phyloP scores from a whole-genome alignment of 2,797 vertebrate species.

The Xenentodon cancila region DNA sequence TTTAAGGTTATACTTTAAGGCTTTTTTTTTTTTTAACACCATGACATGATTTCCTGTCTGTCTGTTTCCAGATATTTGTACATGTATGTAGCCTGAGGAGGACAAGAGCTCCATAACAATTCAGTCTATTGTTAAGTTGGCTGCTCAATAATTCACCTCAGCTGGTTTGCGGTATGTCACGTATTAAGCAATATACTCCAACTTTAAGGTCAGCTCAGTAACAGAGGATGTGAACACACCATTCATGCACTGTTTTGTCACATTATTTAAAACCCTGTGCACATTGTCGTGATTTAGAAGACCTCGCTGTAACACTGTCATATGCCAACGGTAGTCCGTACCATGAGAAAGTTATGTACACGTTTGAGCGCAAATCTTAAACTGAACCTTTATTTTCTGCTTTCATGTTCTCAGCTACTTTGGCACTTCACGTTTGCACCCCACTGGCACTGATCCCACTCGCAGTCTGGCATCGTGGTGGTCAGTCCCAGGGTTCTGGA shows the following conservation, averaged over 20 bases:
- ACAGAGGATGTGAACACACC: neutral
- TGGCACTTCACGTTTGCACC: slow-evolving; percentile 48
- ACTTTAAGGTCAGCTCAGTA: too few relatives aligned
- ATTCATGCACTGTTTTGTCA: slow-evolving; percentile 24
- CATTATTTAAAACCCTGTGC: slow-evolving; percentile 15
- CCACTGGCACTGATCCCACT: slow-evolving; percentile 32
- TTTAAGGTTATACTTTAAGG: slow-evolving; percentile 18
- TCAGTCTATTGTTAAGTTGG: slow-evolving; percentile 10
- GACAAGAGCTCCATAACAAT: slow-evolving; percentile 31
- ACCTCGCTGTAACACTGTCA: slow-evolving; percentile 30
- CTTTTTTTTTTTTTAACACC: slow-evolving; percentile 14
- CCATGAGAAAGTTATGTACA: slow-evolving; percentile 30
- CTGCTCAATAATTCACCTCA: slow-evolving; percentile 50
- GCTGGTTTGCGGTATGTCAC: slow-evolving; percentile 46
- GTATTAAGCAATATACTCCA: slow-evolving; percentile 72
- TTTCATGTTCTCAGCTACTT: slow-evolving; percentile 11
- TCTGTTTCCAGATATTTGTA: slow-evolving; percentile 61
- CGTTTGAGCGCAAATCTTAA: slow-evolving; percentile 17
- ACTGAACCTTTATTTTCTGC: slow-evolving; percentile 23
- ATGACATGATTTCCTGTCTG: slow-evolving; percentile 20
- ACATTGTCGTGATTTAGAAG: slow-evolving; percentile 21
- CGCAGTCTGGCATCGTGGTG: slow-evolving; percentile 41
- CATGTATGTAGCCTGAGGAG: slow-evolving; percentile 53
- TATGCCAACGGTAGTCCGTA: slow-evolving; percentile 44
- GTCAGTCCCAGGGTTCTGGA: slow-evolving; percentile 60